Percentiles rank a stretch among this genome's conserved stretches.
Conservation (phyloP, 37 sponge, comb jelly and placozoan genomes). For the Hormiphora californensis region DNA sequence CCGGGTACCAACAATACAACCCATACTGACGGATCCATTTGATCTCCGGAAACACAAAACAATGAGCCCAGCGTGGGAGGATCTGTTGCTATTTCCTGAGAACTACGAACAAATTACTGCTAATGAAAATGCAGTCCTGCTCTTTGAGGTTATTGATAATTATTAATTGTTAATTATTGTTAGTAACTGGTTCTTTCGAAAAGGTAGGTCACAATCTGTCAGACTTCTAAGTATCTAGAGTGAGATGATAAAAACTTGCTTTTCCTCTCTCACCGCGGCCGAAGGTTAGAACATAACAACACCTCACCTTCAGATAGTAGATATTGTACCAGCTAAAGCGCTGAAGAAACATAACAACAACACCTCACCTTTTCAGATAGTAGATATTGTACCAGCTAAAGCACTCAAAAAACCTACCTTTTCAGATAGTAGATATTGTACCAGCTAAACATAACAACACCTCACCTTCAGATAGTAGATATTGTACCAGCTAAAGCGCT, state of each 20-base stretch:
- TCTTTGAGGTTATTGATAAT: constrained; percentile 49
- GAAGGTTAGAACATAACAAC: background rate
- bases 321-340: constrained; percentile 20
- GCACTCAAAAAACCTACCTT: constrained; percentile 29
- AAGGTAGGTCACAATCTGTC: no score
- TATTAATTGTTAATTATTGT: no score
- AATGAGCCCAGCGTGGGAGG: constrained; percentile 39
- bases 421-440: constrained; percentile 46
- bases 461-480: constrained; percentile 23
- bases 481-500: constrained; percentile 24
- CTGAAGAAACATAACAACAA: no score
- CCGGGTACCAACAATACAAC: constrained; percentile 21
- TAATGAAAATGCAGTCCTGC: constrained; percentile 16
- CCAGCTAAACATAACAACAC: background rate
- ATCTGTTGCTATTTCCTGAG: constrained; percentile 41
- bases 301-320: constrained; percentile 15
- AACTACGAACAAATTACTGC: background rate
- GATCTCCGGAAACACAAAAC: constrained; percentile 12
- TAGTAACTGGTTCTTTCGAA: no score
- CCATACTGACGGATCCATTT: background rate
- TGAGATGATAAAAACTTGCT: background rate
- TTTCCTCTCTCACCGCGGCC: background rate
- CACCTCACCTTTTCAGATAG: no score
- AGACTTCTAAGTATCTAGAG: no score
- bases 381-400: constrained; percentile 30